Conservation (phyloP, 1,140 invertebrate species). For the Drosophila triauraria region DNA sequence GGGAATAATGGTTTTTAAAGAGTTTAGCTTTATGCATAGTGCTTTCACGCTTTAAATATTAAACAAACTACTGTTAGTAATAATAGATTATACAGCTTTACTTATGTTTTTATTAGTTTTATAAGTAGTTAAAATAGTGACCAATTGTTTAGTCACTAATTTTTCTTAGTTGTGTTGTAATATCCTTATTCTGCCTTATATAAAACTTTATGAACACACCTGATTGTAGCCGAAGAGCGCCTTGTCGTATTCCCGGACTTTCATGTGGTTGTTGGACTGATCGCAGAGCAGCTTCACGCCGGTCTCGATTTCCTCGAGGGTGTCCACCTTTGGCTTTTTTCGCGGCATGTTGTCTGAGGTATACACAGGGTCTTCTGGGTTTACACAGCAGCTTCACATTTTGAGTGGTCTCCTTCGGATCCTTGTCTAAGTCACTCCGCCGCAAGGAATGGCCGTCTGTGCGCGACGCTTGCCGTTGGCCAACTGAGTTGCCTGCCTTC, state of each 20-base stretch:
- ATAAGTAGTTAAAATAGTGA: too few relatives aligned
- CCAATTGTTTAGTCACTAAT: too few relatives aligned
- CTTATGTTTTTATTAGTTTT: too few relatives aligned
- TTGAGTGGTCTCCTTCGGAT: not conserved
- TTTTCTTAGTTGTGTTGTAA: too few relatives aligned
- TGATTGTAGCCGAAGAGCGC: slow-evolving; percentile 88
- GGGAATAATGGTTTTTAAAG: too few relatives aligned
- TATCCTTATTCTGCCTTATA: too few relatives aligned
- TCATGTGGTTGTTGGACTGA: slow-evolving; percentile 90
- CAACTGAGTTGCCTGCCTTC: slow-evolving; percentile 54
- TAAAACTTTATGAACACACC: slow-evolving; percentile 83
- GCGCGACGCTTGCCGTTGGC: slow-evolving; percentile 50
- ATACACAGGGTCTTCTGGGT: not conserved
- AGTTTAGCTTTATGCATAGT: too few relatives aligned
- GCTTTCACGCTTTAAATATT: too few relatives aligned
- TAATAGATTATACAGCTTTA: too few relatives aligned
- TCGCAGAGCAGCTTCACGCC: slow-evolving; percentile 88
- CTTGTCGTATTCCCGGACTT: slow-evolving; percentile 89
- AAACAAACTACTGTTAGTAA: too few relatives aligned
- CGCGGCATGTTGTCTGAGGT: slow-evolving; percentile 68
- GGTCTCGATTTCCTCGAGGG: slow-evolving; percentile 86
- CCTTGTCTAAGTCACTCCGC: slow-evolving; percentile 2
- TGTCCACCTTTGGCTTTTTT: slow-evolving; percentile 85
- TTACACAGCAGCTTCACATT: too few relatives aligned
- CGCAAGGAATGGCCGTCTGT: slow-evolving; percentile 27